Percentiles rank a stretch among this genome's conserved stretches.
phyloP scores from a whole-genome alignment of 2,797 vertebrate species.

The Cephalopachus bancanus region DNA sequence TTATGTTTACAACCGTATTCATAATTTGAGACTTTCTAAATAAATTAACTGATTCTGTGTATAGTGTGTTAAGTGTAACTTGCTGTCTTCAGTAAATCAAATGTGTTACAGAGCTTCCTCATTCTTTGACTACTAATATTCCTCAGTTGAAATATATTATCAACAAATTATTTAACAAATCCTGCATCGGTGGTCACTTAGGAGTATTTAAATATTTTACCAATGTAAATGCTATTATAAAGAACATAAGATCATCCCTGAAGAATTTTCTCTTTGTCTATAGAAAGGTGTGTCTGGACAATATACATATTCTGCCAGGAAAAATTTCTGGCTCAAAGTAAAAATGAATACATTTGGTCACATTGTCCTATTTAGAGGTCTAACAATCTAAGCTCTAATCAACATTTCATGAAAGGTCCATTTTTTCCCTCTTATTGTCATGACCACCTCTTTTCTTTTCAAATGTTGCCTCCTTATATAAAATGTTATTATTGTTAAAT shows the following conservation, averaged over 20 bases:
- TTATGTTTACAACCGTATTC: background rate
- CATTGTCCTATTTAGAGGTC: background rate
- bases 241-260: background rate
- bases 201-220: background rate
- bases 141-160: background rate
- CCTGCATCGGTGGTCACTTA: background rate
- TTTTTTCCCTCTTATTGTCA: background rate
- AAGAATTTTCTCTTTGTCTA: background rate
- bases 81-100: background rate
- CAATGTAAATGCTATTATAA: background rate
- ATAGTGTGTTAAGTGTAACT: background rate
- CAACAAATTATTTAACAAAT: background rate
- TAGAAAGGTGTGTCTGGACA: background rate
- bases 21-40: constrained; percentile 1
- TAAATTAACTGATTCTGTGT: background rate
- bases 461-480: background rate
- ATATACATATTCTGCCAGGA: background rate
- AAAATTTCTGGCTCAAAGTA: constrained; percentile 25
- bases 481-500: background rate
- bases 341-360: background rate
- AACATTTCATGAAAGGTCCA: background rate
- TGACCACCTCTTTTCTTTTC: constrained; percentile 21
- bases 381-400: background rate
- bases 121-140: constrained; percentile 34
- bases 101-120: background rate